Evolutionary conservation across 2,888 invertebrate genomes (phyloP), one percentile per base, ranked within the genome.

Genomic region (Pyralis farinalis): DNA sequence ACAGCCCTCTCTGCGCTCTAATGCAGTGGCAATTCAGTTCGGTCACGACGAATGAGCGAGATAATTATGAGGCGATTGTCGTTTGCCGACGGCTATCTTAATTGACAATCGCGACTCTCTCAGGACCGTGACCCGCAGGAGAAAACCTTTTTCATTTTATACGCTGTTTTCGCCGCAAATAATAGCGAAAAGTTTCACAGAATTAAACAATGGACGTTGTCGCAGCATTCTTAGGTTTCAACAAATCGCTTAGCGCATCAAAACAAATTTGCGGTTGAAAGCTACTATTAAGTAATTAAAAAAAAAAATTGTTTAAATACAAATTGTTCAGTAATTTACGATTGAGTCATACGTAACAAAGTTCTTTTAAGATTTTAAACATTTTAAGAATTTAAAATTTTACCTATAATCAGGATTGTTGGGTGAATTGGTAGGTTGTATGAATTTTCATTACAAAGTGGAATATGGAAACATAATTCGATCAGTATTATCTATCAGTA

Each of bases 31-130:
- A 71, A 82, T 83, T 70, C 67, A 72, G 75, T 74, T 74, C 67
- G 71, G 87, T 85, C 87, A 85, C 87, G 84, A 86, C 77, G 76
- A 83, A 83, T 77, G 72, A 80, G 72, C 81, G 67, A 78, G 77
- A 81, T 84, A 87, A 87, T 88, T 84, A 77, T 71, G 71, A 72
- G 78, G 71, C 73, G 78, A 83, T 79, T 79, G 84, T 83, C 79
- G 75, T 76, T 76, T 77, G 68, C 70, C 51, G 61, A 59, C 62
- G 60, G 64, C 73, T 80, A 85, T 85, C 86, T 83, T 82, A 83
- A 86, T 83, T 81, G 72, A 77, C 71, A 70, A 84, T 87, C 86
- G 67, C 75, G 57, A 66, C 76, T 84, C 78, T 84, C 78, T 64
- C 72, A 67, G 66, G 71, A 73, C 83, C 82, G 72, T 81, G 86